These are phyloP conservation scores for Pterostichus madidus DNA, from an alignment of 2,888 invertebrate genomes.

Conservation along the genomic window DNA sequence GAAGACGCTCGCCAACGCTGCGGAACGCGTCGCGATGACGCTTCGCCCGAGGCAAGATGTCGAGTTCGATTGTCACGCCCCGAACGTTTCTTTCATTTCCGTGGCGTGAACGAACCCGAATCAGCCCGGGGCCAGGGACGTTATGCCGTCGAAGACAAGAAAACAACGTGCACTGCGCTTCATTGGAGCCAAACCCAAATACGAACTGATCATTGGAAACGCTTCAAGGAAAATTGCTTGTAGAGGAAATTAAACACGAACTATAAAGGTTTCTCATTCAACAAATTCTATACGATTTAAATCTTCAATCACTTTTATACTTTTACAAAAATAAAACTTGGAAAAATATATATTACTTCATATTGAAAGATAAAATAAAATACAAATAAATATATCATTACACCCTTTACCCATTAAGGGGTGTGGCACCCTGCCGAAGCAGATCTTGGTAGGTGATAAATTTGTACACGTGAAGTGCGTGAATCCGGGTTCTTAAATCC, in stretches of 20 bases:
- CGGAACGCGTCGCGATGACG: constrained; percentile 14
- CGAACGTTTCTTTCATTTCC: constrained; percentile 57
- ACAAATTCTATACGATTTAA: background rate
- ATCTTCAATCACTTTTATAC: background rate
- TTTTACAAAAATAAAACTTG: too few species aligned
- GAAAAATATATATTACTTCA: too few species aligned
- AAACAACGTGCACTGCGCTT: constrained; percentile 42
- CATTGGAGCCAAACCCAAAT: constrained; percentile 39
- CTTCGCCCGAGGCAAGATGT: constrained; percentile 14
- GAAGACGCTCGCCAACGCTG: constrained; percentile 9
- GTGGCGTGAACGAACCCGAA: constrained; percentile 36
- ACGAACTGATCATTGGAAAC: constrained; percentile 13
- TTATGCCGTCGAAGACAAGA: constrained; percentile 25
- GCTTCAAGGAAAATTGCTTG: constrained; percentile 26
- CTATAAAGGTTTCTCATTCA: background rate
- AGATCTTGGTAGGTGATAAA: too few species aligned
- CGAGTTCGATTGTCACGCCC: constrained; percentile 47
- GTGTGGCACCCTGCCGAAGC: too few species aligned
- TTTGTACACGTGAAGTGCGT: too few species aligned
- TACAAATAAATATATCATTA: too few species aligned
- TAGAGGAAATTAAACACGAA: constrained; percentile 38
- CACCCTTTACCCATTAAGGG: too few species aligned
- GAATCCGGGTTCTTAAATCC: too few species aligned
- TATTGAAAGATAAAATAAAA: too few species aligned
- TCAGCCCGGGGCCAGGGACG: constrained; percentile 9